Base-by-base conservation (phyloP, 2,113 vertebrate species). In the Delphinus delphis region DNA sequence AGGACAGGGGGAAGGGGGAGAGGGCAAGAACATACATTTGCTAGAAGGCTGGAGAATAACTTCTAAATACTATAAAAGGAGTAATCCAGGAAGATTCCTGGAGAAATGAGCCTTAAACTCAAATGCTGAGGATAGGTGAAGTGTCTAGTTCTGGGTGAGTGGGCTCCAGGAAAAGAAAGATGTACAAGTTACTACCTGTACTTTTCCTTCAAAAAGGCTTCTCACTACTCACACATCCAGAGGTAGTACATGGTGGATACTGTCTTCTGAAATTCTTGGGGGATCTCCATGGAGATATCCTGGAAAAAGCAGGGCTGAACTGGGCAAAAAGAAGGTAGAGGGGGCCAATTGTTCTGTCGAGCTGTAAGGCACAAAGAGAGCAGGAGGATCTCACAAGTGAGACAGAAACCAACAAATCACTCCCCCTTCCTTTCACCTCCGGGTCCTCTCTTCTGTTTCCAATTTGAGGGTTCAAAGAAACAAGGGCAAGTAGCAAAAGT, bases 261-360 rank as follows among this genome's bases (percentile, higher is more conserved):
- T 0, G 99, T 99, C 94, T 99, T 99, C 99, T 99, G 99, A 98
- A 99, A 99, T 88, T 98, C 99, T 17, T 99, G 99, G 0, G 98
- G 99, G 88, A 99, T 99, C 97, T 99, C 99, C 98, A 99, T 97
- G 0, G 98, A 98, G 96, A 99, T 99, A 98, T 99, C 99, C 92
- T 99, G 99, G 98, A 99, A 99, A 98, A 99, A 99, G 96, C 99
- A 99, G 0, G 99, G 99, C 81, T 99, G 99, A 95, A 99, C 98
- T 0, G 99, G 99, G 97, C 99, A 99, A 98, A 99, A 99, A 0
- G 99, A 98, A 0, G 99, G 99, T 93, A 99, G 90, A 0, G 99
- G 99, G 15, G 99, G 99, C 99, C 99, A 99, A 85, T 99, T 99
- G 98, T 99, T 99, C 97, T 98, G 99, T 89, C 99, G 98, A 25